Evolutionary conservation across 2,113 vertebrate genomes (phyloP).

Genomic region (Takifugu bimaculatus): DNA sequence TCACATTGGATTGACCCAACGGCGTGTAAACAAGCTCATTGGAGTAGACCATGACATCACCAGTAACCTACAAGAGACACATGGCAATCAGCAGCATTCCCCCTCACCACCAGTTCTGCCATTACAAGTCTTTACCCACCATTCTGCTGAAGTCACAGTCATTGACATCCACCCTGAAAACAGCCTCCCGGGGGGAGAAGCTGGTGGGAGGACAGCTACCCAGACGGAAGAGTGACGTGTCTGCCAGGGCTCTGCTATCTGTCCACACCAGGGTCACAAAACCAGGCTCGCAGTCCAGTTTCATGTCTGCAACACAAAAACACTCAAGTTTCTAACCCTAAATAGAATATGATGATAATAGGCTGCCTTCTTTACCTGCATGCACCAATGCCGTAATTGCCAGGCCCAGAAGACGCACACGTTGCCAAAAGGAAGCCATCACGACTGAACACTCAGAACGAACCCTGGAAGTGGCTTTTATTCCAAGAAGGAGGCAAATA

Average conservation of each 20-base stretch:
- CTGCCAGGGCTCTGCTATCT: slow-evolving; percentile 18
- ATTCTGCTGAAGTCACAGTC: slow-evolving; percentile 61
- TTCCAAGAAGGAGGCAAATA: neutral
- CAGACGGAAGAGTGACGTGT: slow-evolving; percentile 51
- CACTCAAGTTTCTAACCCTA: neutral
- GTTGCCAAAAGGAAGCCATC: slow-evolving; percentile 47
- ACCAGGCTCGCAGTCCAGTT: slow-evolving; percentile 57
- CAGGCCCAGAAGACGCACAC: slow-evolving; percentile 19
- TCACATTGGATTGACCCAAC: slow-evolving; percentile 13
- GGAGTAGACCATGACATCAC: slow-evolving; percentile 41
- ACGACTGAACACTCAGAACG: neutral
- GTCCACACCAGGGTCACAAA: slow-evolving; percentile 58
- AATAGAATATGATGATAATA: neutral
- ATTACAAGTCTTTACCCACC: slow-evolving; percentile 38
- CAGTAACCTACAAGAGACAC: slow-evolving; percentile 52
- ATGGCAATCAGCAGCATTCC: neutral
- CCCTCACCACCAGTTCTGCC: neutral
- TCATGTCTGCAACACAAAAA: slow-evolving; percentile 39
- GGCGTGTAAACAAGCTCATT: slow-evolving; percentile 53
- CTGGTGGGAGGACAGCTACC: slow-evolving; percentile 64
- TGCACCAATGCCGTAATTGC: slow-evolving; percentile 2
- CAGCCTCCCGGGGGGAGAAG: slow-evolving; percentile 16
- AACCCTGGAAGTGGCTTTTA: slow-evolving; percentile 15
- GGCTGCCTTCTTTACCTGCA: slow-evolving; percentile 48
- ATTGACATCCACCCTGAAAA: slow-evolving; percentile 49